These are phyloP conservation scores for Mesorhabditis belari DNA, from an alignment of 2,888 invertebrate species.

Conservation along the genomic window DNA sequence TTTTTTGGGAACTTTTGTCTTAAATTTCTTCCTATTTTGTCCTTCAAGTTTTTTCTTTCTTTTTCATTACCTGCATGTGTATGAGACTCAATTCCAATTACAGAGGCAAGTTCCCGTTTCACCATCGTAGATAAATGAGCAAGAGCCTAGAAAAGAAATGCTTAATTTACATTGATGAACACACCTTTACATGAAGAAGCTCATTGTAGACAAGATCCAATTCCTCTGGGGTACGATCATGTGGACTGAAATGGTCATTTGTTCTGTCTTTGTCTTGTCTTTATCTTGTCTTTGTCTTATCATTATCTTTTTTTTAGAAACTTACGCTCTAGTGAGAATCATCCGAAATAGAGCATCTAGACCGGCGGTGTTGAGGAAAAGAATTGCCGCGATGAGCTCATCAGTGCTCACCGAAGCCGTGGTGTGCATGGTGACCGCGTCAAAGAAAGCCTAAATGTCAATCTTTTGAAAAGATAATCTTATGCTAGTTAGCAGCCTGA, in stretches of 20 bases:
- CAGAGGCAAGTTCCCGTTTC: constrained; percentile 66
- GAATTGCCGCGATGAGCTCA: constrained; percentile 54
- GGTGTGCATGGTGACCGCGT: not conserved
- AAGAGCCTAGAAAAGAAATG: constrained; percentile 58
- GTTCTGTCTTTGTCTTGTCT: no score
- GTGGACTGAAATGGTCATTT: constrained; percentile 60
- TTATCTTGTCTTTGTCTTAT: no score
- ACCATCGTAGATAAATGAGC: constrained; percentile 68
- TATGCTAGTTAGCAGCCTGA: constrained; percentile 4
- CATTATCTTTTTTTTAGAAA: constrained; percentile 19
- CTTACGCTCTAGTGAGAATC: constrained; percentile 74
- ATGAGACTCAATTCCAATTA: constrained; percentile 74
- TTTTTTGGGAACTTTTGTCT: no score
- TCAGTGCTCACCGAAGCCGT: constrained; percentile 3
- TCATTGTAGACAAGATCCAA: constrained; percentile 76
- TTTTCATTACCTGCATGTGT: constrained; percentile 68
- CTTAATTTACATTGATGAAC: not conserved
- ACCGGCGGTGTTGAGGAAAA: constrained; percentile 66
- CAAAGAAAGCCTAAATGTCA: constrained; percentile 1
- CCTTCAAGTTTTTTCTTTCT: not conserved
- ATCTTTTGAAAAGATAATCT: no score
- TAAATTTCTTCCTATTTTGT: not conserved
- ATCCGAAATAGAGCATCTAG: constrained; percentile 74
- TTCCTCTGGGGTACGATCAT: constrained; percentile 72
- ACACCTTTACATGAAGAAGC: constrained; percentile 69